Base-by-base conservation (phyloP, 2,888 invertebrate species). In the Acronicta alni region DNA sequence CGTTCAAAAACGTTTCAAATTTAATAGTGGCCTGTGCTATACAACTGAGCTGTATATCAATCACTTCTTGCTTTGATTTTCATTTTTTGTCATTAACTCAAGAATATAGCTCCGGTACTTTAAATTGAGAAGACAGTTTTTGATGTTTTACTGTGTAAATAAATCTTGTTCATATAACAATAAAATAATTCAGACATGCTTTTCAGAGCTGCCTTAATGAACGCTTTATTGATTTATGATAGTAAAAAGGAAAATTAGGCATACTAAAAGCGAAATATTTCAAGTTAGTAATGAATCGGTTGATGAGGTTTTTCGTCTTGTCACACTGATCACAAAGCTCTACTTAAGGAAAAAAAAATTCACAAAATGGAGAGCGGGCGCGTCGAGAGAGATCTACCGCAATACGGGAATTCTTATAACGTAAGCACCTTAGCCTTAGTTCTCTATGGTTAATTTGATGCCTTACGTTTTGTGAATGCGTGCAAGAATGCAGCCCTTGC, bases 401-500 rank as follows among this genome's bases (percentile, higher is more conserved):
- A 78, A 76, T 75, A 77, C 74, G 77, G 66, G 79, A 81, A 83
- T 82, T 82, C 77, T 72, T 75, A 70, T 77, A 71, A 66, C 56
- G 57, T 77, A 77, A 79, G 75, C 79, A 80, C 78, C 75, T 79
- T 75, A 72, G 58, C 78, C 73, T 78, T 75, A 70, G 57, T 72
- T 77, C 77, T 80, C 76, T 82, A 77, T 85, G 80, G 84, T 85
- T 89, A 89, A 90, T 90, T 30, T 89, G 90, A 89, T 89, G 85
- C 84, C 79, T 83, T 86, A 80, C 79, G 73, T 83, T 82, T 83
- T 77, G 77, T 74, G 76, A 84, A 84, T 85, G 85, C 92, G 92
- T 92, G 93, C 87, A 86, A 86, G 92, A 89, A 92, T 91, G 91
- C 81, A 81, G 84, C 81, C 82, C 78, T 87, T 87, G 88, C 84